phyloP scores from a whole-genome alignment of 2,113 vertebrate species.

The Percopsis transmontana region DNA sequence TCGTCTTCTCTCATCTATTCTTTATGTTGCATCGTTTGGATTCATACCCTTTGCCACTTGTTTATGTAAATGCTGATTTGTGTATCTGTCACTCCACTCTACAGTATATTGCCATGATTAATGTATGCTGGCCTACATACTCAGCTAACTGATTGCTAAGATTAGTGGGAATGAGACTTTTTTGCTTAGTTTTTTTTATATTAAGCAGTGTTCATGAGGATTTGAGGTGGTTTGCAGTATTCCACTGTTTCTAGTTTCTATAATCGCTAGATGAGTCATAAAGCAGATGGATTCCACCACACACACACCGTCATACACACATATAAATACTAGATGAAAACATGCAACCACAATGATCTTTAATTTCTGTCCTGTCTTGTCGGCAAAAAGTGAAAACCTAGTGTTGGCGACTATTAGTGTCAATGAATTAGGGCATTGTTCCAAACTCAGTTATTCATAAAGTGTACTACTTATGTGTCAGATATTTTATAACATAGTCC shows the following conservation, averaged over 20 bases:
- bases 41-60: conserved; percentile 55
- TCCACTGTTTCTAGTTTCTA: conserved; percentile 26
- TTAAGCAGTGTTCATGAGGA: conserved; percentile 22
- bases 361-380: conserved; percentile 1
- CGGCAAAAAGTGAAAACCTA: not conserved
- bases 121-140: conserved; percentile 67
- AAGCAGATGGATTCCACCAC: conserved; percentile 17
- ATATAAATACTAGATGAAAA: not conserved
- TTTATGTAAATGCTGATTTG: conserved; percentile 72
- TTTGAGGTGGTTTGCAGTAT: conserved; percentile 35
- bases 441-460: too few relatives aligned
- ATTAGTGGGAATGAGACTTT: conserved; percentile 40
- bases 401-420: not conserved
- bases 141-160: conserved; percentile 40
- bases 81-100: conserved; percentile 60
- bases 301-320: conserved; percentile 7
- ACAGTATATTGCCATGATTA: conserved; percentile 63
- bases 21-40: conserved; percentile 52
- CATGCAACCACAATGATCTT: not conserved
- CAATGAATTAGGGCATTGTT: too few relatives aligned
- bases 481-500: too few relatives aligned
- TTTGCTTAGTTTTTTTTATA: conserved; percentile 40
- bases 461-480: too few relatives aligned
- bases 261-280: conserved; percentile 38
- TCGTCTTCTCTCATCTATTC: conserved; percentile 50